Conservation (phyloP, 2,888 invertebrate species). For the Dromius quadrimaculatus region DNA sequence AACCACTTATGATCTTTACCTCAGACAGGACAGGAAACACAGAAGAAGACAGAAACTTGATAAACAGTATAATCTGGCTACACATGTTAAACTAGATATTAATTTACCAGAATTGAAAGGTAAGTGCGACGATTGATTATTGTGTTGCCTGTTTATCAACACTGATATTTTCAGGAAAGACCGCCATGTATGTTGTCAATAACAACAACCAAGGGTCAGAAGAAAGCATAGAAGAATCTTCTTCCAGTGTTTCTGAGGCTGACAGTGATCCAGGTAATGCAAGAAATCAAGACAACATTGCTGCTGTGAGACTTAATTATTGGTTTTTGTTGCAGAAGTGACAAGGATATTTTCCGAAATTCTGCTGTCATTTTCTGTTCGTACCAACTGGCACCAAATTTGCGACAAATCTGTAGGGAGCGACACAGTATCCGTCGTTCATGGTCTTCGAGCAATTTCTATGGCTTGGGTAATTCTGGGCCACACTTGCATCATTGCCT, state of each 20-base stretch:
- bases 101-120: slow-evolving; percentile 63
- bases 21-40: slow-evolving; percentile 70
- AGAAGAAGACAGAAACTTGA: slow-evolving; percentile 59
- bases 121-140: background rate
- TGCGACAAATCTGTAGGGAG: slow-evolving; percentile 83
- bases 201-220: slow-evolving; percentile 55
- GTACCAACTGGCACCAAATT: slow-evolving; percentile 83
- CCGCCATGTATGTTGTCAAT: slow-evolving; percentile 63
- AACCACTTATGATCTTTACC: slow-evolving; percentile 79
- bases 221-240: slow-evolving; percentile 48
- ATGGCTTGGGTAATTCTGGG: slow-evolving; percentile 78
- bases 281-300: too few species aligned
- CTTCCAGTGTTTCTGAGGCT: slow-evolving; percentile 47
- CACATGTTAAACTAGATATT: slow-evolving; percentile 61
- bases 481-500: slow-evolving; percentile 82
- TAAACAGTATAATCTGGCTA: slow-evolving; percentile 64
- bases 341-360: slow-evolving; percentile 65
- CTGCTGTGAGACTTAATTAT: too few species aligned
- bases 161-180: slow-evolving; percentile 60
- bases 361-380: slow-evolving; percentile 82
- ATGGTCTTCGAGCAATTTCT: slow-evolving; percentile 73
- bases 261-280: slow-evolving; percentile 47
- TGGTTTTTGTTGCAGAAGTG: slow-evolving; percentile 31
- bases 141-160: background rate
- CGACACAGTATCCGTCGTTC: slow-evolving; percentile 82